Base-by-base conservation (phyloP, 92 coral and sea anemone species). In the Epizoanthus scotinus region DNA sequence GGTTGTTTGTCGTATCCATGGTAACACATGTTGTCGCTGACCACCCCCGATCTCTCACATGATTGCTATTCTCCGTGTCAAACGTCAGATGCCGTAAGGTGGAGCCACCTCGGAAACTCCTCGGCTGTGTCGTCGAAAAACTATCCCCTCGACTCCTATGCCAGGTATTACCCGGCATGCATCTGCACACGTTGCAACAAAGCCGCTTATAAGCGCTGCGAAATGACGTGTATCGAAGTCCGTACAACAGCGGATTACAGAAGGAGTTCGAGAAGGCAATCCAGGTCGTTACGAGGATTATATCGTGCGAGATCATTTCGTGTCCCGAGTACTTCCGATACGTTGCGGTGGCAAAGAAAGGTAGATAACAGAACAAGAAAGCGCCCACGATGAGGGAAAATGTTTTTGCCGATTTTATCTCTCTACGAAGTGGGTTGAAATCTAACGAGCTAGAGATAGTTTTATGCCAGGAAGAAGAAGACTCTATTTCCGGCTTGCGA, bases 241-340 rank as follows among this genome's bases (percentile, higher is more conserved):
- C 91, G 59, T 95, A 95, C 29, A 95, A 83, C 18, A 95, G 60
- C 19, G 98, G 98, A 79, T 95, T 95, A 56, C 94, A 79, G 64
- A 88, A 94, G 9, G 94, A 93, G 63, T 94, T 94, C 6, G 94
- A 86, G 78, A 92, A 94, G 3, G 89, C 98, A 6, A 94, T 34
- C 98, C 98, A 94, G 52, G 90, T 94, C 8, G 91, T 86, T 5
- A 87, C 25, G 1, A 85, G 63, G 28, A 91, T 81, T 15, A 75
- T 87, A 59, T 78, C 59, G 10, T 84, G 52, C 15, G 89, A 79
- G 6, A 94, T 90, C 5, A 81, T 82, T 19, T 53, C 70, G 0
- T 86, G 86, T 13, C 95, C 94, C 2, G 90, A 87, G 26, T 88
- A 83, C 12, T 89, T 88, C 2, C 97, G 82, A 67, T 90, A 88